Base-by-base conservation (phyloP, 2,888 invertebrate species). In the Sicus ferrugineus region DNA sequence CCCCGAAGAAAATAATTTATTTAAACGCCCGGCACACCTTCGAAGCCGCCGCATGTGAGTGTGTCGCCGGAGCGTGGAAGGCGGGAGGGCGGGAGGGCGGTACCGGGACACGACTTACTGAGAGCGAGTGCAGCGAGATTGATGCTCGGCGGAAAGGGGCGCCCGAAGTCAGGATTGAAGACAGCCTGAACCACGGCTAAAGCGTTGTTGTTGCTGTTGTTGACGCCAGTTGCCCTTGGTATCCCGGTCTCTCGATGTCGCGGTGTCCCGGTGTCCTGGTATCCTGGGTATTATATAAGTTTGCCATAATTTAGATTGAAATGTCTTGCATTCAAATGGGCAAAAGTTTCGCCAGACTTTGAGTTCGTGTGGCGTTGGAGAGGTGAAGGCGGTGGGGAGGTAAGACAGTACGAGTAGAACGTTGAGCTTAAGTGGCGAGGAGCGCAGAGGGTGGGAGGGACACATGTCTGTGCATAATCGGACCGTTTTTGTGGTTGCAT, bases 1-100 rank as follows among this genome's bases (percentile, higher is more conserved):
- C 79, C 79, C 79, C 78, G 75, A 82, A 80, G 79, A 80, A 78
- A 80, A 81, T 83, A 80, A 82, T 82, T 82, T 82, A 82, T 82
- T 82, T 81, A 82, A 83, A 82, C 80, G 82, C 81, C 82, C 81
- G 78, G 80, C 79, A 80, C 81, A 81, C 78, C 67, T 67, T 46
- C 28, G 30, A 7, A 54, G 23, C 26, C 28, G n/a, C 46, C 4
- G 28, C 54, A 54, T 26, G 52, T 23, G 62, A 48, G 28, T 62
- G 46, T 62, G 62, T 54, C 58, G 50, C 38, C 21, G 16, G 23
- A 30, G 14, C 31, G 28, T 30, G 31, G 7, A 6, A 30, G 65
- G 42, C 23, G 3, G 63, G n/a, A 63, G 28, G 28, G 3, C 14
- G 23, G n/a, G 28, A 63, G 21, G 16, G 3, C 48, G 16, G 5